Evolutionary conservation across 2,113 vertebrate species (phyloP).

Genomic region (Baryphthengus martii): DNA sequence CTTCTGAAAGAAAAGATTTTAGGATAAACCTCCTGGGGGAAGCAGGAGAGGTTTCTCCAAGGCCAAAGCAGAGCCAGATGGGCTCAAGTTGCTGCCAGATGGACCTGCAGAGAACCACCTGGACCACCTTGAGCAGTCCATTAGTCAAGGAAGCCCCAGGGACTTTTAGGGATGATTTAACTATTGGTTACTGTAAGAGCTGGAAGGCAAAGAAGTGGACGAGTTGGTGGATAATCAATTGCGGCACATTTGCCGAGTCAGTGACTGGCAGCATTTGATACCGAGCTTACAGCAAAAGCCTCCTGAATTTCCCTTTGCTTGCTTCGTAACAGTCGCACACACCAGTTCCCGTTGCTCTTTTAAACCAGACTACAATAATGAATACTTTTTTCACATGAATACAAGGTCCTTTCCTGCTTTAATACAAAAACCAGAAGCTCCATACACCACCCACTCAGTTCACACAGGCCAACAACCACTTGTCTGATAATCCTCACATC

Average conservation of each 20-base stretch:
- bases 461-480: background rate
- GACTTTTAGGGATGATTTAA: background rate
- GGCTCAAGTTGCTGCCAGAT: background rate
- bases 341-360: background rate
- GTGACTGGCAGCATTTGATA: background rate
- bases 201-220: background rate
- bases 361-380: rapidly evolving
- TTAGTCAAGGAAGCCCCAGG: constrained; percentile 1
- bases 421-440: background rate
- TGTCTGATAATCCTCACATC: background rate
- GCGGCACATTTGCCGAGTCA: background rate
- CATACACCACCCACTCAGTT: background rate
- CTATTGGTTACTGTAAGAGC: background rate
- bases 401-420: background rate
- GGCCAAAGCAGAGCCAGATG: background rate
- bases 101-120: constrained; percentile 16
- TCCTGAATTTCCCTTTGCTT: background rate
- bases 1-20: background rate
- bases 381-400: background rate
- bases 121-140: background rate
- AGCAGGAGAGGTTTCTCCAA: background rate
- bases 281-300: rapidly evolving
- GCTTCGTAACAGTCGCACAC: background rate
- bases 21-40: background rate
- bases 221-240: background rate